Evolutionary conservation across 2,888 invertebrate genomes (phyloP).

Genomic region (Habrosyne pyritoides): DNA sequence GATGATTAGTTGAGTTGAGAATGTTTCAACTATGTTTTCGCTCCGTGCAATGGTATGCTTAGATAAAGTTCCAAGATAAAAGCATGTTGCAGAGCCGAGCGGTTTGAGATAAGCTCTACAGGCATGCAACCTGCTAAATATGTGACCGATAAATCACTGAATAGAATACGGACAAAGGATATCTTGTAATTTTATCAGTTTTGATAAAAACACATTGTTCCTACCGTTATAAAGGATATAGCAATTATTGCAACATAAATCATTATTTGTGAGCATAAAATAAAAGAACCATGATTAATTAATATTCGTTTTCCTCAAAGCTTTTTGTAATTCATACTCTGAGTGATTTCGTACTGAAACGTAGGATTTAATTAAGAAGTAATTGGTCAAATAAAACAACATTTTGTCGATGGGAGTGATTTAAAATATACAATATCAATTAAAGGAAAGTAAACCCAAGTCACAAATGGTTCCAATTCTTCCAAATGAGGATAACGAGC

Average conservation of each 20-base stretch:
- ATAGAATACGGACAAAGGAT: constrained; percentile 40
- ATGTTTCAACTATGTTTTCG: constrained; percentile 7
- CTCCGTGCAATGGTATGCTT: constrained; percentile 35
- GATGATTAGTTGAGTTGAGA: constrained; percentile 3
- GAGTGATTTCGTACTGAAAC: no score
- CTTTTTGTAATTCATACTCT: not conserved
- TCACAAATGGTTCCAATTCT: not conserved
- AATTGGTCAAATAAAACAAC: no score
- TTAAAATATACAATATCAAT: not conserved
- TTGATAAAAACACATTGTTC: constrained; percentile 24
- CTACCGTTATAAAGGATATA: constrained; percentile 11
- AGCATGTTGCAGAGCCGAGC: constrained; percentile 41
- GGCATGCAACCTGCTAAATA: constrained; percentile 56
- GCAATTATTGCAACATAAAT: not conserved
- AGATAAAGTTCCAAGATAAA: constrained; percentile 62
- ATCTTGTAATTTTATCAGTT: constrained; percentile 29
- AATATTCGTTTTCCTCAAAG: not conserved
- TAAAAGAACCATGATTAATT: not conserved
- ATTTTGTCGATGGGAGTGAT: not conserved
- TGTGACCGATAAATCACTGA: constrained; percentile 55
- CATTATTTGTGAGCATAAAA: not conserved
- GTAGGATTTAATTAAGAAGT: no score
- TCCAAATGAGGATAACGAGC: not conserved
- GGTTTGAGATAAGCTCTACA: constrained; percentile 49
- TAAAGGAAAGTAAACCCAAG: not conserved